These are phyloP conservation scores for Apis laboriosa DNA, from an alignment of 1,140 invertebrate genomes.

Conservation along the genomic window DNA sequence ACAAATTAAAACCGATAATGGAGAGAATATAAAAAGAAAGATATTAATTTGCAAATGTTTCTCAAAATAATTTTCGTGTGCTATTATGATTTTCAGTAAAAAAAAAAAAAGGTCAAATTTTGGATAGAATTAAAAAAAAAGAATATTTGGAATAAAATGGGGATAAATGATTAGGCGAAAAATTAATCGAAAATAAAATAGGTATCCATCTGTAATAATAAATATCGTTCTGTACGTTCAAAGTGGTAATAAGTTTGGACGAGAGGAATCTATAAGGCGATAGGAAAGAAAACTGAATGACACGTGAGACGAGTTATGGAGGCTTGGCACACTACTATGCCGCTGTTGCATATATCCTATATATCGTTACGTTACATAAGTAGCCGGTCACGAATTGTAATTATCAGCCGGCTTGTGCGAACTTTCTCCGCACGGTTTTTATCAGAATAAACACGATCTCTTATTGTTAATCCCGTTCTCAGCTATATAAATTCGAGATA, in stretches of 20 bases:
- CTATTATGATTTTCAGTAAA: no score
- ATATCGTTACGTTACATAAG: constrained; percentile 22
- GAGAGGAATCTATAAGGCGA: neutral
- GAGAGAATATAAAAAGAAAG: no score
- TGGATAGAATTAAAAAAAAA: no score
- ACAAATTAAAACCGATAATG: no score
- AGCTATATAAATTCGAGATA: constrained; percentile 14
- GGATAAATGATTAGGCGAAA: no score
- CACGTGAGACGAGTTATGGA: constrained; percentile 3
- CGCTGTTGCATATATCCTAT: constrained; percentile 17
- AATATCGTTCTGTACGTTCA: neutral
- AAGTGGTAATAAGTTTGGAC: neutral
- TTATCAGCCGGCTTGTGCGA: constrained; percentile 32
- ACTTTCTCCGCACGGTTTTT: constrained; percentile 41
- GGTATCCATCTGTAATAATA: neutral
- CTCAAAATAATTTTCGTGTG: no score
- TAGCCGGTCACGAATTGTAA: constrained; percentile 32
- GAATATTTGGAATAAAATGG: no score
- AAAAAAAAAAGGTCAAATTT: no score
- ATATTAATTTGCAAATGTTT: no score
- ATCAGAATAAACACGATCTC: constrained; percentile 28
- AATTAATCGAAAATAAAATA: no score
- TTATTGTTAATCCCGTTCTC: constrained; percentile 14
- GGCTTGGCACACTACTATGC: neutral
- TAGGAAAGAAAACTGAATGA: constrained; percentile 9